Base-by-base conservation (phyloP, 2,888 invertebrate species). In the Polyommatus iphigenia region DNA sequence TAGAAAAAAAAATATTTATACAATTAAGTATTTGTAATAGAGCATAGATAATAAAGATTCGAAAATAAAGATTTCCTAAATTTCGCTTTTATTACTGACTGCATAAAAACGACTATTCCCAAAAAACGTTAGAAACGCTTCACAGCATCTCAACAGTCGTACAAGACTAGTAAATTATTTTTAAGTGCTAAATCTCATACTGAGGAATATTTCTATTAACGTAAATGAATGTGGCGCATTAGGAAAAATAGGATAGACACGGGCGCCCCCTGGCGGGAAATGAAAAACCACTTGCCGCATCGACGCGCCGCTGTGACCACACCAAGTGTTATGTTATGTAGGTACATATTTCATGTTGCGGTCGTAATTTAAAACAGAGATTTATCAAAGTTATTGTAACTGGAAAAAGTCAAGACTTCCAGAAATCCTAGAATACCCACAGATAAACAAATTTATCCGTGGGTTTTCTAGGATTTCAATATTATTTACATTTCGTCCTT, bases 271-370 rank as follows among this genome's bases (percentile, higher is more conserved):
- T 75, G 75, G 77, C 80, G 79, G 81, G 81, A 82, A 83, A 83
- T 82, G 82, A 81, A 82, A 82, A 80, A 81, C 81, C 78, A 79
- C 80, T 79, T 72, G 75, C 75, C 75, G 54, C 75, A 71, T 41
- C 67, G 71, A 57, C 71, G 20, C 77, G 57, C 54, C 71, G 71
- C 71, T 72, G 71, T 15, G 71, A 46, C 29, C 71, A 36, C 20
- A 77, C 18, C 67, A 32, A 18, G 8, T 41, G 29, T 59, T n/a
- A n/a, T n/a, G n/a, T n/a, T n/a, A n/a, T n/a, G n/a, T n/a, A n/a
- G n/a, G 24, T 36, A 36, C n/a, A 36, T 32, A 41, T 41, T 77
- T 76, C n/a, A 62, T 62, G 76, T 76, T 15, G 67, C 15, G 29
- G 29, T 7, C 6, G 18, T 67, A 15, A 67, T 18, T 2, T 67